Evolutionary conservation across 2,797 vertebrate species (phyloP).

Genomic region (Arctocebus calabarensis): DNA sequence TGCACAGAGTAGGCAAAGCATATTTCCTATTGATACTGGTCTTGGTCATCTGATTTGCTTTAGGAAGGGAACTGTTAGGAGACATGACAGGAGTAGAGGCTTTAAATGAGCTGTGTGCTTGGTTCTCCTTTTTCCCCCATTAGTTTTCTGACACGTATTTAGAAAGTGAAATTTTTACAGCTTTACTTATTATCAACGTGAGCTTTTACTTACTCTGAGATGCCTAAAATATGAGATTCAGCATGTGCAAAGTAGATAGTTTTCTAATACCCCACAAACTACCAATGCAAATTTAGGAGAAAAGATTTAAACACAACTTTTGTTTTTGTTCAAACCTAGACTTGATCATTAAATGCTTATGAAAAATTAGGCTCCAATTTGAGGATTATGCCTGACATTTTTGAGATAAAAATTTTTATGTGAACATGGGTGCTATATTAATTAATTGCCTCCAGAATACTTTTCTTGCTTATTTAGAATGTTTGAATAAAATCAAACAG

Average conservation of each 20-base stretch:
- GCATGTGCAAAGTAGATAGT: neutral
- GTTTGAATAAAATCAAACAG: conserved; percentile 60
- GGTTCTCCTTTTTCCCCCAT: conserved; percentile 18
- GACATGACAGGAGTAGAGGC: neutral
- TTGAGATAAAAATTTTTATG: conserved; percentile 29
- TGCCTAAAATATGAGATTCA: conserved; percentile 27
- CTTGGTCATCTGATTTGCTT: neutral
- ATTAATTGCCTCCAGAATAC: conserved; percentile 55
- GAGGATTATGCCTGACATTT: neutral
- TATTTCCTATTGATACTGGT: neutral
- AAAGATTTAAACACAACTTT: conserved; percentile 36
- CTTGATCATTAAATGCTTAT: conserved; percentile 4
- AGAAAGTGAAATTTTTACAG: conserved; percentile 57
- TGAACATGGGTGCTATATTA: conserved; percentile 4
- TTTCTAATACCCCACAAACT: neutral
- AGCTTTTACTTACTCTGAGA: conserved; percentile 8
- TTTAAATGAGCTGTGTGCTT: neutral
- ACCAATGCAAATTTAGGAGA: conserved; percentile 56
- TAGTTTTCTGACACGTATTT: conserved; percentile 22
- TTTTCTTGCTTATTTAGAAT: conserved; percentile 58
- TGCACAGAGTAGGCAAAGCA: neutral
- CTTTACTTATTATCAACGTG: neutral
- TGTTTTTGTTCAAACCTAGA: neutral
- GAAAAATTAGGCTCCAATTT: conserved; percentile 57
- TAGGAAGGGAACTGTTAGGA: neutral